These are phyloP conservation scores for Hemiscyllium ocellatum DNA, from an alignment of 2,113 vertebrate species.

Conservation along the genomic window DNA sequence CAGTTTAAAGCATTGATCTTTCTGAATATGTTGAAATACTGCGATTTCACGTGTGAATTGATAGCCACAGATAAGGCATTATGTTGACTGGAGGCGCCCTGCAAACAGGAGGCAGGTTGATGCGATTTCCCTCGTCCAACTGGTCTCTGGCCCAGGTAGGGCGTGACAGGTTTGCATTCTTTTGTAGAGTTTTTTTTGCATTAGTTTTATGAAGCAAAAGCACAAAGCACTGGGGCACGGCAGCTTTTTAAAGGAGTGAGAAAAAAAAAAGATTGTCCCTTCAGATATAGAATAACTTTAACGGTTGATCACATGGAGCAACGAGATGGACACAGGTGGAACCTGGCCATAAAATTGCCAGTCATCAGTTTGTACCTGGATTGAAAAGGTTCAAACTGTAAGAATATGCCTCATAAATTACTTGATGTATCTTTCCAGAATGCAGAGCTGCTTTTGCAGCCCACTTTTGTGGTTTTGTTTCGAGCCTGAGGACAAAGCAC, in stretches of 20 bases:
- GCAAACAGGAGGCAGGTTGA: neutral
- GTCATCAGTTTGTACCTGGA: neutral
- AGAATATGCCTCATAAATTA: neutral
- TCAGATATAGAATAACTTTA: neutral
- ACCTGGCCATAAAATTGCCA: neutral
- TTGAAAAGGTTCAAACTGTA: neutral
- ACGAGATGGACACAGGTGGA: neutral
- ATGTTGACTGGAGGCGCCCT: too few relatives aligned
- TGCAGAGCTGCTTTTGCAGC: neutral
- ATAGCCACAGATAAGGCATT: neutral
- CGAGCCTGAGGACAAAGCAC: neutral
- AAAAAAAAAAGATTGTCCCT: neutral
- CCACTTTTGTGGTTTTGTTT: neutral
- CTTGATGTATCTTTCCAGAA: neutral
- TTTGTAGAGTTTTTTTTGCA: neutral
- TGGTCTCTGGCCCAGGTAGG: neutral
- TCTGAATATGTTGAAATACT: neutral
- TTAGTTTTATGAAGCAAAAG: neutral
- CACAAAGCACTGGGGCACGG: neutral
- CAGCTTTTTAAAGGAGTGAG: too few relatives aligned
- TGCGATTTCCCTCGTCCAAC: neutral
- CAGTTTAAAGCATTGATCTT: neutral
- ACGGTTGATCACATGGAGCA: neutral
- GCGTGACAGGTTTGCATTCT: neutral
- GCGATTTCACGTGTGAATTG: neutral